Evolutionary conservation across 2,797 vertebrate genomes (phyloP), one percentile per base, ranked within the genome.

Genomic region (Schizopygopsis malacanthus): DNA sequence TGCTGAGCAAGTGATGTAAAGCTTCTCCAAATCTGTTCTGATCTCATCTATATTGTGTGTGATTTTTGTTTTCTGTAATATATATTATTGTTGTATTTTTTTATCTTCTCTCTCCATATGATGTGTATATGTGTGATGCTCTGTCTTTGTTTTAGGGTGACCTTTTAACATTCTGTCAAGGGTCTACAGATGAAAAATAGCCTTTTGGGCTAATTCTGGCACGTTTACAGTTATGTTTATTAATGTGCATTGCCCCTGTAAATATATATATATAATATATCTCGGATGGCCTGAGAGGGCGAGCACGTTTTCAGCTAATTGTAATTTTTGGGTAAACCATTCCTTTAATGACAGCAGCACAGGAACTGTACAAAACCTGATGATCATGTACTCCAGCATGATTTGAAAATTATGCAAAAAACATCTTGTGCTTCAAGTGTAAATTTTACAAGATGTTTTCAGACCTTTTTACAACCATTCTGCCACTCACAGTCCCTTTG

Each of bases 401-500:
- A 67, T 37, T 37, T 9, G 63, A 67, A 67, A 67, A 67, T 4
- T 8, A 67, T 37, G 33, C 33, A 67, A 63, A 63, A 11, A 63
- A 45, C n/a, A n/a, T 22, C 69, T 6, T 41, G 67, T 70, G 67
- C 67, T 45, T 72, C 12, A 45, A 45, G 12, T 45, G 41, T 45
- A n/a, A 8, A 45, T 72, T 15, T 72, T 4, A 25, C 41, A 15
- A 3, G 22, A 45, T 45, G 2, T 28, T 33, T 33, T 47, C 3
- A 47, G 45, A 47, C 45, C 45, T 45, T 69, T 37, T 15, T 69
- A 39, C 15, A 67, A 18, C 63, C 6, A 9, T 67, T 41, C 39
- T 70, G 67, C 18, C 4, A 0, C 67, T 22, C 22, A 47, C 82
- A 71, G 87, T 78, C 47, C 81, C 85, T 71, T 78, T 83, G n/a